Evolutionary conservation across 2,113 vertebrate species (phyloP).

Genomic region (Butorides virescens): DNA sequence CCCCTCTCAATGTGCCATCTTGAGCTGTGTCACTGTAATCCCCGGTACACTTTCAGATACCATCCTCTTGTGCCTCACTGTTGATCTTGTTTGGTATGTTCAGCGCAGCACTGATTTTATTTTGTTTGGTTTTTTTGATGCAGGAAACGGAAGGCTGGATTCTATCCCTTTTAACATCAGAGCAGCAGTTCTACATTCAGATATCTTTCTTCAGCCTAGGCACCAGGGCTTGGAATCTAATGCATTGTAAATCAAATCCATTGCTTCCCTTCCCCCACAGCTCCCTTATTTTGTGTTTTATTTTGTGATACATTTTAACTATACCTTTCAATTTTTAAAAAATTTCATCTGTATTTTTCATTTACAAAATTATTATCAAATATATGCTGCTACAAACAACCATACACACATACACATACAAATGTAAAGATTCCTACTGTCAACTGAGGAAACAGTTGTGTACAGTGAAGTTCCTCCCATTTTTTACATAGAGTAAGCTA

Average conservation of each 20-base stretch:
- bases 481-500: conserved; percentile 44
- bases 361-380: conserved; percentile 74
- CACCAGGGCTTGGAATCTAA: conserved; percentile 46
- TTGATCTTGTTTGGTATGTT: not conserved
- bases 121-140: conserved; percentile 36
- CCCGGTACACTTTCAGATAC: not conserved
- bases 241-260: conserved; percentile 63
- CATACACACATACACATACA: not conserved
- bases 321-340: conserved; percentile 65
- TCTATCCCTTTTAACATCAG: conserved; percentile 82
- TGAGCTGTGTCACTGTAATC: not conserved
- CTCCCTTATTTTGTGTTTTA: conserved; percentile 52
- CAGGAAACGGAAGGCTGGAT: conserved; percentile 91
- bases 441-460: conserved; percentile 27
- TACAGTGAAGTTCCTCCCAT: conserved; percentile 42
- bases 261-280: conserved; percentile 8
- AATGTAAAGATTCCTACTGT: conserved; percentile 62
- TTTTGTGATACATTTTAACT: conserved; percentile 71
- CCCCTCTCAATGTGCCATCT: not conserved
- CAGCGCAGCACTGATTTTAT: not conserved
- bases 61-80: not conserved
- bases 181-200: conserved; percentile 35
- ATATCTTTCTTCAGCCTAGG: conserved; percentile 56
- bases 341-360: conserved; percentile 75
- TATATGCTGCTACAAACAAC: conserved; percentile 73